phyloP scores from a whole-genome alignment of 37 sponge, comb jelly and placozoan species.

The Geodia barretti region DNA sequence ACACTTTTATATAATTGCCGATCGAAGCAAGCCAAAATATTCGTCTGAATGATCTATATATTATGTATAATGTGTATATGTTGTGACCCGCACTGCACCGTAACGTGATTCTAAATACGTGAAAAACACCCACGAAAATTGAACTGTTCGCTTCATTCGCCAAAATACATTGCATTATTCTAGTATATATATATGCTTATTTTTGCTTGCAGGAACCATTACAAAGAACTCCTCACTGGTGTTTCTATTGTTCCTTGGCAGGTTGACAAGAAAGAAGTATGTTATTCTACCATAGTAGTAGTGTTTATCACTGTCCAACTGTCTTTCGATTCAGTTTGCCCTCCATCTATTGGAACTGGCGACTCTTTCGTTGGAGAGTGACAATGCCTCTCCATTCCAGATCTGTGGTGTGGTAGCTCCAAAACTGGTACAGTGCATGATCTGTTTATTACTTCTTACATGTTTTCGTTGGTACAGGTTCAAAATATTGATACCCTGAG shows the following conservation, averaged over 20 bases:
- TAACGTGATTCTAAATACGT: too few species aligned
- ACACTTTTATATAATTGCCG: too few species aligned
- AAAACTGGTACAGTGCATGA: conserved; percentile 70
- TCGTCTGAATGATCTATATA: too few species aligned
- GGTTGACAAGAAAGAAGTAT: conserved; percentile 60
- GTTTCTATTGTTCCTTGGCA: conserved; percentile 30
- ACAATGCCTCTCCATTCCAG: conserved; percentile 61
- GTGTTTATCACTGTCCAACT: neutral
- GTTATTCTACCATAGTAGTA: neutral
- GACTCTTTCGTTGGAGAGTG: conserved; percentile 31
- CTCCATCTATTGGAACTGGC: conserved; percentile 44
- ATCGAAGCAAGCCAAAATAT: too few species aligned
- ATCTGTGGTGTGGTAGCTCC: conserved; percentile 63
- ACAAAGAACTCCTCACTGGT: conserved; percentile 52
- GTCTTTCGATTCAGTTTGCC: conserved; percentile 27
- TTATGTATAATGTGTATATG: too few species aligned
- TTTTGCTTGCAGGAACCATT: conserved; percentile 44
- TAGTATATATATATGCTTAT: neutral
- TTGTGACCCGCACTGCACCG: too few species aligned
- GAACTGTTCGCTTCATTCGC: neutral
- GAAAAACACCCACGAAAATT: neutral
- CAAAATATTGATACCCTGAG: conserved; percentile 48
- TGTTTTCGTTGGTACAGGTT: conserved; percentile 12
- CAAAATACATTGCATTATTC: too few species aligned
- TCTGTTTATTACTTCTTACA: neutral